phyloP scores from a whole-genome alignment of 2,113 vertebrate genomes.

The Chrysochloris asiatica region DNA sequence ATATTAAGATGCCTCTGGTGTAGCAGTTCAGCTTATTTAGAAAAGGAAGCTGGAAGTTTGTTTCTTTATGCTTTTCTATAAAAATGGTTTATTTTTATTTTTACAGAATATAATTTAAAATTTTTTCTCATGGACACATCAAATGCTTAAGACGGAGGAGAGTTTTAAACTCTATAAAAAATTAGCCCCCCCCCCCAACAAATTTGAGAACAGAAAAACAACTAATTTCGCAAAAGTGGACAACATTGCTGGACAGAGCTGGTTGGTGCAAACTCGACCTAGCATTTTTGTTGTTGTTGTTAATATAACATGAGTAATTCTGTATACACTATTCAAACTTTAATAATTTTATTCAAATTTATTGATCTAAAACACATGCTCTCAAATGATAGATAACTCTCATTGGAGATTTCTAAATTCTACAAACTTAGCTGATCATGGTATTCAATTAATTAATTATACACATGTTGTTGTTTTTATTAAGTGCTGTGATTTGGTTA shows the following conservation, averaged over 20 bases:
- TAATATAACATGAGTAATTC: neutral
- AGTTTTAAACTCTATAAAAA: neutral
- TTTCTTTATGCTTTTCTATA: slow-evolving; percentile 58
- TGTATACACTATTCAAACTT: neutral
- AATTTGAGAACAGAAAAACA: neutral
- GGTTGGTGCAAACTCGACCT: neutral
- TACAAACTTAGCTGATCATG: neutral
- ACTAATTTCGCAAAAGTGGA: neutral
- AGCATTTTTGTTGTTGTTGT: neutral
- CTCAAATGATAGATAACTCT: neutral
- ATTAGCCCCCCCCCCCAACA: neutral
- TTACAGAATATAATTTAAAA: neutral
- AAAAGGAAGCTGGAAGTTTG: slow-evolving; percentile 50
- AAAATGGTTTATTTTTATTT: slow-evolving; percentile 63
- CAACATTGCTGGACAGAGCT: neutral
- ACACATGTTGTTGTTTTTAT: too few relatives aligned
- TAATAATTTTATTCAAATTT: neutral
- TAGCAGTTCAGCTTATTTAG: slow-evolving; percentile 60
- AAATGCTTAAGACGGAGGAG: neutral
- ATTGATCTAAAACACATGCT: neutral
- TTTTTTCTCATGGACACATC: neutral
- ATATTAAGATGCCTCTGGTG: slow-evolving; percentile 65
- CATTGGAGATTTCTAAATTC: neutral
- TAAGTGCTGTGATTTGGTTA: too few relatives aligned
- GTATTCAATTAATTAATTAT: neutral